Conservation (phyloP, 2,113 vertebrate species). For the Apistogramma diplotaenia region DNA sequence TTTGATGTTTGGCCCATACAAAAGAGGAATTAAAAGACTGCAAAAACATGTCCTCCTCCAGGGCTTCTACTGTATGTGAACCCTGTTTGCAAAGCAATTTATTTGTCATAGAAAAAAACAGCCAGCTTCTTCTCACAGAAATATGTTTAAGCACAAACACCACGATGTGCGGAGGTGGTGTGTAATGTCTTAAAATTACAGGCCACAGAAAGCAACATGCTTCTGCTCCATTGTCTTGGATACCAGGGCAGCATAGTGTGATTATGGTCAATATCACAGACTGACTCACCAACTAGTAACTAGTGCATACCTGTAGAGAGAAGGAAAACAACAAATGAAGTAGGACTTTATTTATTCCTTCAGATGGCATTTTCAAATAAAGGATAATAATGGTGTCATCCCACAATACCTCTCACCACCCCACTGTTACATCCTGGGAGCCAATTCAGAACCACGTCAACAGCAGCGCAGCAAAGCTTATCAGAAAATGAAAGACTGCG, state of each 20-base stretch:
- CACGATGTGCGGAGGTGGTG: background rate
- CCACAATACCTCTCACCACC: background rate
- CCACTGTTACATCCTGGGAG: background rate
- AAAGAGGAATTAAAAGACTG: background rate
- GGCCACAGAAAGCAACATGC: background rate
- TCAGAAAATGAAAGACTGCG: background rate
- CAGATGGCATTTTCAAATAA: background rate
- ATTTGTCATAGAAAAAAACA: background rate
- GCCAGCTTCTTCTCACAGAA: background rate
- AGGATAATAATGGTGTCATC: background rate
- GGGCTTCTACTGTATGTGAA: background rate
- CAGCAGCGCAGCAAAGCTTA: background rate
- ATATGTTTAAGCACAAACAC: background rate
- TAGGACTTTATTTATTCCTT: background rate
- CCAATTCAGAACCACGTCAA: background rate
- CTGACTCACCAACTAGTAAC: background rate
- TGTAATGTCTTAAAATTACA: background rate
- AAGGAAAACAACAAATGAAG: background rate
- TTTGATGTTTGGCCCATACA: background rate
- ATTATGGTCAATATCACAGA: background rate
- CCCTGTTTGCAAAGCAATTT: background rate
- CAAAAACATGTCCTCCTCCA: background rate
- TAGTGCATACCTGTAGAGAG: background rate
- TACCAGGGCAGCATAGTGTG: background rate
- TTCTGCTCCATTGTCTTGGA: background rate